Base-by-base conservation (phyloP, 2,113 vertebrate species). In the Prionailurus bengalensis region DNA sequence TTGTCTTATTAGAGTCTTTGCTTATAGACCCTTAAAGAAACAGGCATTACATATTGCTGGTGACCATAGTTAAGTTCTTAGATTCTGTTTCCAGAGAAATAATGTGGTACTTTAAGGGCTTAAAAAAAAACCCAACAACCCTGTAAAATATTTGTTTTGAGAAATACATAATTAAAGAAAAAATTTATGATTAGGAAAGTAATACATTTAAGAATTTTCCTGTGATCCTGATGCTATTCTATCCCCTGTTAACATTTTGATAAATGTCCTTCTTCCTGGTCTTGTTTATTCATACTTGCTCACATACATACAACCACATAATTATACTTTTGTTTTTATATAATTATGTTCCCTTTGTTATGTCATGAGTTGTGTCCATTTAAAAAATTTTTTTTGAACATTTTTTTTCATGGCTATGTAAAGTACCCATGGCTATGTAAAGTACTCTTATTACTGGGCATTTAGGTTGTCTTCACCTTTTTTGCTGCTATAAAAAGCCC, bases 1-100 rank as follows among this genome's bases (percentile, higher is more conserved):
- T 95, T 95, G 93, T 91, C 76, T 45, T 92, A 17, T 76, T 74
- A 70, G 76, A 70, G 76, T 29, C 12, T 95, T 97, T 94, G 63
- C 16, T 29, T 92, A 39, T 58, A 91, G 27, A 10, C 48, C 33
- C 36, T 42, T 73, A 80, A 82, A 92, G 79, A 89, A 94, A 91
- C 31, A 78, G n/a, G 80, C 15, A 45, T 48, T 73, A 1, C 31
- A 11, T 36, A 33, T 92, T 87, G 33, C 66, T 80, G 16, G 21
- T 80, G n/a, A 94, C 71, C 36, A 36, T 39, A 53, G 31, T 76
- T 91, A 63, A 63, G 68, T 91, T 91, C 25, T 92, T 53, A 33
- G 21, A 71, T 42, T 42, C 42, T 90, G 63, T 89, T 89, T 73
- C 88, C n/a, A 65, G 73, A 92, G 42, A 85, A 94, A 81, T 94